phyloP scores from a whole-genome alignment of 2,113 vertebrate species.

The Ammodytes marinus region DNA sequence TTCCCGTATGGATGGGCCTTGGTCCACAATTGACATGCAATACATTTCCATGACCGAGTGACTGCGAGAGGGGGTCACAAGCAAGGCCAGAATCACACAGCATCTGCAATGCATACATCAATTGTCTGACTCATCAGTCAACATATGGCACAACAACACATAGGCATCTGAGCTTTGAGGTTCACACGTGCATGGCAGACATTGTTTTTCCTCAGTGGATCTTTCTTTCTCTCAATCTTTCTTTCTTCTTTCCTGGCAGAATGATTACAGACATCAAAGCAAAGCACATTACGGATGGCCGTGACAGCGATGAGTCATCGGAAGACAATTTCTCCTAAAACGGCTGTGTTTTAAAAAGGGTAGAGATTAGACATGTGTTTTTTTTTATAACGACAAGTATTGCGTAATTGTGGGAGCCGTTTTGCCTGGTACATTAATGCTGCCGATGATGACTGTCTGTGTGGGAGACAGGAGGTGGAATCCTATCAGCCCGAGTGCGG shows the following conservation, averaged over 20 bases:
- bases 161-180: neutral
- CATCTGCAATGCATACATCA: neutral
- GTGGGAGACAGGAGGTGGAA: constrained; percentile 35
- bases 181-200: neutral
- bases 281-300: constrained; percentile 3
- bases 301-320: constrained; percentile 27
- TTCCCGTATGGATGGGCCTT: constrained; percentile 9
- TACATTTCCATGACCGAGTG: constrained; percentile 35
- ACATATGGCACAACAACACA: constrained; percentile 6
- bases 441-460: neutral
- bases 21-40: constrained; percentile 30
- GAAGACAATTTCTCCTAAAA: neutral
- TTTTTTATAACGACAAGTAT: constrained; percentile 1
- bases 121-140: constrained; percentile 22
- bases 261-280: constrained; percentile 27
- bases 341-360: constrained; percentile 27
- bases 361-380: constrained; percentile 8
- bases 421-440: neutral
- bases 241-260: constrained; percentile 5
- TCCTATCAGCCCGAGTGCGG: constrained; percentile 44
- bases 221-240: neutral
- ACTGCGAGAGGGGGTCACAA: constrained; percentile 16
- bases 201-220: neutral
- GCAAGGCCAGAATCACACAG: constrained; percentile 21
- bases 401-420: neutral